Evolutionary conservation across 2,888 invertebrate species (phyloP), one percentile per base, ranked within the genome.

Genomic region (Spatulosminthurus flaviceps): DNA sequence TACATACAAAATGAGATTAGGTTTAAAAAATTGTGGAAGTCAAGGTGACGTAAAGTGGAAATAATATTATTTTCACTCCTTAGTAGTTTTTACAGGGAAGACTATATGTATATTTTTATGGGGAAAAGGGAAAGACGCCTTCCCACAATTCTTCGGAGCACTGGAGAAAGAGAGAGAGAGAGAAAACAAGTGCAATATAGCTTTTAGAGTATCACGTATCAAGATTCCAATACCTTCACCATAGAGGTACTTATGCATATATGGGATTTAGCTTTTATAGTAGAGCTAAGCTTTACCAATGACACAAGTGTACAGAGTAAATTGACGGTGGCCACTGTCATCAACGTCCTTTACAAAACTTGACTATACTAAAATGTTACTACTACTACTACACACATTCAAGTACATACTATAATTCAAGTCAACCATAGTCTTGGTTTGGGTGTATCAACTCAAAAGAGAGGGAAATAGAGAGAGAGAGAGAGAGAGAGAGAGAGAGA

Each of bases 291-390:
- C 24, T 19, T 24, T 13, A 24, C 11, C 19, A 24, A 16, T 24
- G 24, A 22, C 21, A 24, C 11, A 16, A 21, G 13, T 9, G n/a
- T 13, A 9, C 24, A 64, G 21, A 26, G 64, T 64, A 64, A 64
- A 64, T 64, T 64, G 22, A 64, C 51, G 64, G 64, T 64, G 64
- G 64, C 64, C 64, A 64, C 64, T 64, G 51, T 51, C 64, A 19
- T 29, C 41, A 71, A 71, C 41, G 34, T 29, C 70, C 70, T 71
- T 41, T n/a, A n/a, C n/a, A 67, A 67, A 60, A 22, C 22, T 60
- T 43, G 19, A 21, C 7, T 26, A 16, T 26, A 67, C 26, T 26
- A 21, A 67, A 26, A 24, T 22, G 67, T 67, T 67, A 67, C 67
- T 22, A 16, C 22, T 67, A 16, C 60, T 60, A 60, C 22, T 60